Base-by-base conservation (phyloP, 92 coral and sea anemone species). In the Anthopleura xanthogrammica region DNA sequence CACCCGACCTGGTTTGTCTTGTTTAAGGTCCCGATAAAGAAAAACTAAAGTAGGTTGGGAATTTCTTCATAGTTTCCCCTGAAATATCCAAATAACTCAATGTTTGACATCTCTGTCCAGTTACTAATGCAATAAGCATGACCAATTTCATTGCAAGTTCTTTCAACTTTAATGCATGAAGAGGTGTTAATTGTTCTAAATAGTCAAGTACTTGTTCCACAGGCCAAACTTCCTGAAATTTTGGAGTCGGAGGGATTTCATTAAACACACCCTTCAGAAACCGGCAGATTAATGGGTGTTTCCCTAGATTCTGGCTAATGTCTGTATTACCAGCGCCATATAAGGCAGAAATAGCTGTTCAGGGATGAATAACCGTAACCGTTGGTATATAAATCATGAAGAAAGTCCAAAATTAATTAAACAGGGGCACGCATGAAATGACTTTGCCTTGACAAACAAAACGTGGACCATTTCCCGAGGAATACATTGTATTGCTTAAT, bases 401-500 rank as follows among this genome's bases (percentile, higher is more conserved):
- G 87, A 56, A 91, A 85, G 1, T 19, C 74, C 58, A 83, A 71
- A 9, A 83, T 60, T 4, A 77, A 23, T 46, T 68, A 86, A 50
- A 92, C 91, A 92, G 91, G 12, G 75, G 91, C 89, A 81, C 73
- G 86, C 83, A 92, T 46, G 36, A 85, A 76, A 92, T 92, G 83
- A 86, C 57, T 78, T 58, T 77, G 75, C 71, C 77, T 75, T 87
- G 85, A 36, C 60, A 73, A 52, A 83, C 95, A 92, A 89, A 86
- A 89, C 16, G 78, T 68, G 23, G 82, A 17, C 92, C 92, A 89
- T 84, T 82, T 83, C 24, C 81, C 75, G 83, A 92, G 84, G 77
- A 77, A 85, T 83, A 89, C 91, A 22, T 76, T 58, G 86, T 87
- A 92, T 72, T 92, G 95, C 52, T 83, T 87, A 87, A 75, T 14